Evolutionary conservation across 2,888 invertebrate genomes (phyloP), one percentile per base, ranked within the genome.

Genomic region (Erynnis tages): DNA sequence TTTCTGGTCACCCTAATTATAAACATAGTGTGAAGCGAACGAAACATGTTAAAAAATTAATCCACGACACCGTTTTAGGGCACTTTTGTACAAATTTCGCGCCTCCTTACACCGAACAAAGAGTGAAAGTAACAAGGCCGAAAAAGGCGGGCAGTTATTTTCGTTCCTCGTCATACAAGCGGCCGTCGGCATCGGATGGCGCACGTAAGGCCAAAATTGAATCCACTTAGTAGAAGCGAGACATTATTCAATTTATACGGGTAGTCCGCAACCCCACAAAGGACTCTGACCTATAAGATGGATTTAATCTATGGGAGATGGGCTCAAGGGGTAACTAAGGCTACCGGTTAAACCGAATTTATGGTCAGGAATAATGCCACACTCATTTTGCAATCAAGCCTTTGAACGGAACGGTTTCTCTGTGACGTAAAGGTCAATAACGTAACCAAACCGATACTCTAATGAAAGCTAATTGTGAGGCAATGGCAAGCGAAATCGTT

Each of bases 231-330:
- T 66, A 65, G 73, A 69, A 73, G 72, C 75, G 71, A 71, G 72
- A 72, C 73, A 80, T 88, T 84, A 86, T 84, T 86, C 83, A 84
- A 86, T 86, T 84, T 83, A 69, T 69, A 63, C 65, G 65, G 71
- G 68, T 71, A 65, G 61, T 58, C 64, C 62, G 71, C 67, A 63
- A 62, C 63, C 66, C 69, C 66, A 72, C 71, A 76, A 76, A 77
- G 71, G 69, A n/a, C n/a, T n/a, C n/a, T n/a, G n/a, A n/a, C 63
- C 63, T 48, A 61, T 37, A 23, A 34, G 32, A 17, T 56, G 56
- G 67, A 70, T 70, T 64, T 65, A 61, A 13, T 11, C 14, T 34
- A 34, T 4, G 16, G 16, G 43, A n/a, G 53, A 54, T 49, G 30
- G 40, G 40, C 27, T 23, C 34, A 41, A 44, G 52, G 55, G 47